These are phyloP conservation scores for Sus scrofa DNA, from an alignment of 2,113 vertebrate species.

Conservation along the genomic window DNA sequence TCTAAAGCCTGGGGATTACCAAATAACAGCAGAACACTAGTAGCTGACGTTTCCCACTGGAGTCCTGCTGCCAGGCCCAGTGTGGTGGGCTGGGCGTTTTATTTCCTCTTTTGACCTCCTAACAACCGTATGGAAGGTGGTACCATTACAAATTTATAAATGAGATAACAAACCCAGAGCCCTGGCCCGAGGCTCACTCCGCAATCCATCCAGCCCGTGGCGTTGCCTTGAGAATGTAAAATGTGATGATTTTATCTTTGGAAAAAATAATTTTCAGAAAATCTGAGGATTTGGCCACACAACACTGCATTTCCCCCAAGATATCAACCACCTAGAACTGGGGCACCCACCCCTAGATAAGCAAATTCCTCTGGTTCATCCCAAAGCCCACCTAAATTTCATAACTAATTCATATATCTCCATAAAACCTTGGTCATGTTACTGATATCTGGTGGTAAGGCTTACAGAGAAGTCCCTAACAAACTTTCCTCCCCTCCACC, in stretches of 20 bases:
- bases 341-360: neutral
- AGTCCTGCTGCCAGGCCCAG: neutral
- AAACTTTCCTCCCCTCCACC: neutral
- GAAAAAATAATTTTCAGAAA: neutral
- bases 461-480: neutral
- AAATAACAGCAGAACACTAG: neutral
- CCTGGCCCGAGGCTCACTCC: neutral
- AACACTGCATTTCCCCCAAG: neutral
- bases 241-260: neutral
- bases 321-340: neutral
- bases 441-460: neutral
- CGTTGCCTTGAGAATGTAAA: neutral
- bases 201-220: neutral
- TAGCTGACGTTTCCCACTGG: neutral
- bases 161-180: neutral
- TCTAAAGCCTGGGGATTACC: neutral
- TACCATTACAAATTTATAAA: neutral
- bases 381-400: neutral
- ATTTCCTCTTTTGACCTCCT: neutral
- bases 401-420: neutral
- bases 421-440: neutral
- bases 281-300: neutral
- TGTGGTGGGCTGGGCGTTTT: neutral
- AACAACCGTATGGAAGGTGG: neutral
- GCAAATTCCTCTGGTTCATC: neutral